These are phyloP conservation scores for Myopa testacea DNA, from an alignment of 2,888 invertebrate species.

Conservation along the genomic window DNA sequence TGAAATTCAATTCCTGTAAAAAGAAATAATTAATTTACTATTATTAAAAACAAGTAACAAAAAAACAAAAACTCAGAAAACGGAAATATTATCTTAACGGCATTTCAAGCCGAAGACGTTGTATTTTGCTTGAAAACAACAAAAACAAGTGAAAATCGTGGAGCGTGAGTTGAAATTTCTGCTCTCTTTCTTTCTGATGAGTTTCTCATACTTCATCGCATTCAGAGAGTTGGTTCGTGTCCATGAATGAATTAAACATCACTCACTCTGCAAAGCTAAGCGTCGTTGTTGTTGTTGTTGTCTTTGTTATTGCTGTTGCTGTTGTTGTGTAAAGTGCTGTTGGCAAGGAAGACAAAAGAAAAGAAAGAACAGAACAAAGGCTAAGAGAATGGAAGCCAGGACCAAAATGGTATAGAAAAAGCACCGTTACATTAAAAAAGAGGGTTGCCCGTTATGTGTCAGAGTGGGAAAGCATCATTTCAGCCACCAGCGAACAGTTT, in stretches of 20 bases:
- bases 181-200: constrained; percentile 28
- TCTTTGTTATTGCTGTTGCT: too few species aligned
- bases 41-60: neutral
- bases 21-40: neutral
- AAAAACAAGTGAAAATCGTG: too few species aligned
- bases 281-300: neutral
- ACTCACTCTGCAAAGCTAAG: neutral
- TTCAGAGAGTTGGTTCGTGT: constrained; percentile 11
- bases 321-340: neutral
- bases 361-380: neutral
- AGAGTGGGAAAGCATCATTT: neutral
- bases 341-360: constrained; percentile 25
- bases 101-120: neutral
- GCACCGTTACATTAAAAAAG: neutral
- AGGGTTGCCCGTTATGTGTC: neutral
- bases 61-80: neutral
- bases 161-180: neutral
- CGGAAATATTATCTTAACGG: neutral
- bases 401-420: neutral
- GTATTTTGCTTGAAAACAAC: too few species aligned
- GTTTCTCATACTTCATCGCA: neutral
- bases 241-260: constrained; percentile 39
- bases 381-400: neutral
- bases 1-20: too few species aligned
- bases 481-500: too few species aligned